These are phyloP conservation scores for Meteorus sp. DNA, from an alignment of 1,140 invertebrate genomes.

Conservation along the genomic window DNA sequence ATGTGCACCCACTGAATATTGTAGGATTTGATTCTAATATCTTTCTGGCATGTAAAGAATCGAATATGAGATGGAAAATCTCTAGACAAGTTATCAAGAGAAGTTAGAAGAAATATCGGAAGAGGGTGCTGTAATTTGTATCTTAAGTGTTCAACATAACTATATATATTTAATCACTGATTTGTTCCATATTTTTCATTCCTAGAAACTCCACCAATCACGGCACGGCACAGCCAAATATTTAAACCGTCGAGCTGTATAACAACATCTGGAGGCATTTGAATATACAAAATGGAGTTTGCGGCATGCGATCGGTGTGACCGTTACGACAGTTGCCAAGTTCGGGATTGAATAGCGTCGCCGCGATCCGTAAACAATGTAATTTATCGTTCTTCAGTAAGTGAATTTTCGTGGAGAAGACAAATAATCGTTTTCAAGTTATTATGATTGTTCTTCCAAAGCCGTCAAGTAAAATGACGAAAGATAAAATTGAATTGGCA, in stretches of 20 bases:
- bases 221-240: too few species aligned
- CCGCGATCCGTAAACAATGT: background rate
- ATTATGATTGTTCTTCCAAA: conserved; percentile 23
- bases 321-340: conserved; percentile 10
- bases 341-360: background rate
- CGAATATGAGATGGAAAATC: too few species aligned
- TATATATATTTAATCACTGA: too few species aligned
- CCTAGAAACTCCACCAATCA: conserved; percentile 9
- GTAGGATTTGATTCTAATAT: too few species aligned
- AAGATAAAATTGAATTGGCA: conserved; percentile 44
- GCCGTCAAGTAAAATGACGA: conserved; percentile 27
- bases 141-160: too few species aligned
- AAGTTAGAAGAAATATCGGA: too few species aligned
- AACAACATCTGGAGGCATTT: conserved; percentile 16
- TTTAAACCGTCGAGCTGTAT: background rate
- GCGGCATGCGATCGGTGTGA: conserved; percentile 2
- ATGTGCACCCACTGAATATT: too few species aligned
- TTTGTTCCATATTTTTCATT: background rate
- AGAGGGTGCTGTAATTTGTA: too few species aligned
- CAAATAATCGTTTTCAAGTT: conserved; percentile 1
- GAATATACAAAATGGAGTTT: conserved; percentile 22
- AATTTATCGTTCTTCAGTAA: background rate
- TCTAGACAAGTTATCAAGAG: too few species aligned
- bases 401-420: background rate
- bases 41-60: too few species aligned